Evolutionary conservation across 2,888 invertebrate genomes (phyloP), one percentile per base, ranked within the genome.

Genomic region (Drosophila acutilabella): DNA sequence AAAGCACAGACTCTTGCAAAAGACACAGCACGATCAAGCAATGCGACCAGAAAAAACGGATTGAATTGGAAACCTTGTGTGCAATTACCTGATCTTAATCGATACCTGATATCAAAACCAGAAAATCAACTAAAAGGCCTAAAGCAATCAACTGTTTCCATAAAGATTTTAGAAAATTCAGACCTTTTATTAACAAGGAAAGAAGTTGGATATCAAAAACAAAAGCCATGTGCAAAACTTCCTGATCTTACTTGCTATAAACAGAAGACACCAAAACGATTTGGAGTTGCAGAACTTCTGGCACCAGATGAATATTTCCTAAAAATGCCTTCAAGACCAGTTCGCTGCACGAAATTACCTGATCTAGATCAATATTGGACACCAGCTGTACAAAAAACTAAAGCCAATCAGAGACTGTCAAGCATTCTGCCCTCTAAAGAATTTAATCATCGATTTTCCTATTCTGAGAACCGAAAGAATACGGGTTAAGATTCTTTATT

Each of bases 341-440:
- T 30, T 30, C 30, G 11, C 16, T 16, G 30, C 11, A 10, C 3
- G 2, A 18, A n/a, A 11, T 33, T 42, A 20, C 41, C 45, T 10
- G 64, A 64, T 51, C 57, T 70, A 11, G 61, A 41, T 11, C 52
- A 42, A 7, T 70, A 30, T 33, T 65, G 48, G 59, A 71, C 71
- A 0, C 11, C 71, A n/a, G 3, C 33, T 14, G 4, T 16, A 18
- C 30, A 16, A 7, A 4, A 56, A 16, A 1, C 8, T 8, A 20
- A 38, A 10, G 20, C 59, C 2, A 2, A 5, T 14, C 18, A 18
- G 6, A 16, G 3, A 8, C 23, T 45, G 2, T 8, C n/a, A 5
- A 30, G 6, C 0, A 5, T 13, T 16, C 16, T 14, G 2, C 11
- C 5, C 6, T 30, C 13, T 33, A 23, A 20, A 20, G 8, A 50